Percentiles rank a stretch among this genome's conserved stretches.
phyloP scores from a whole-genome alignment of 2,888 invertebrate genomes.

The Drosophila longiperda region DNA sequence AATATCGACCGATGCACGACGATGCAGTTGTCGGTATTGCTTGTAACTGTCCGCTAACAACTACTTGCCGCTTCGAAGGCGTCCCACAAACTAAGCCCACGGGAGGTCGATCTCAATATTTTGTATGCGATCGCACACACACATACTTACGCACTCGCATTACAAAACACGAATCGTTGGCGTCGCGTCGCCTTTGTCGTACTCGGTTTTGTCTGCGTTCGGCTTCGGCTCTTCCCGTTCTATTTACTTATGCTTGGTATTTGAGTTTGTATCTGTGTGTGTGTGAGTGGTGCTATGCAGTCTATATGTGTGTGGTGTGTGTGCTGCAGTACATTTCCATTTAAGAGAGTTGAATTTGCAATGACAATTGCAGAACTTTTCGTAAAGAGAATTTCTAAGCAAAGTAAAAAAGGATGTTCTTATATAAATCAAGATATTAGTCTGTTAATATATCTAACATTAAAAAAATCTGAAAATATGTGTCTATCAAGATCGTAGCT shows the following conservation, averaged over 20 bases:
- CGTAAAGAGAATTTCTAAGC: neutral
- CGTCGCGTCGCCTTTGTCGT: conserved; percentile 14
- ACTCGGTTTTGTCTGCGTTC: conserved; percentile 40
- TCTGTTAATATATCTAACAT: neutral
- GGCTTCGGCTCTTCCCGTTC: conserved; percentile 64
- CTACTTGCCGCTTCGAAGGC: conserved; percentile 76
- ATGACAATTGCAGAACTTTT: conserved; percentile 38
- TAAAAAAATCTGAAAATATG: neutral
- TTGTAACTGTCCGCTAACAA: conserved; percentile 63
- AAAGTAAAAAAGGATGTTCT: neutral
- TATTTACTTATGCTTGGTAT: conserved; percentile 52
- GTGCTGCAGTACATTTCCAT: conserved; percentile 51
- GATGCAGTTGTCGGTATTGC: conserved; percentile 38
- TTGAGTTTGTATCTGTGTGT: conserved; percentile 21
- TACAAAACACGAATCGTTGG: conserved; percentile 40
- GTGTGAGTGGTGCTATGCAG: conserved; percentile 37
- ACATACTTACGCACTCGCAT: conserved; percentile 48
- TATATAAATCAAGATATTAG: neutral
- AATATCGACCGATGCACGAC: conserved; percentile 43
- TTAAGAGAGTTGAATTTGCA: conserved; percentile 55
- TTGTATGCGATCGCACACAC: conserved; percentile 63
- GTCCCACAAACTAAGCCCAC: conserved; percentile 81
- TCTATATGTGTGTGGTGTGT: conserved; percentile 2
- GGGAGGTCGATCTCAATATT: conserved; percentile 75
- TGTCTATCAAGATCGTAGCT: neutral